Base-by-base conservation (phyloP, 1,140 invertebrate genomes). In the Pectinophora gossypiella region DNA sequence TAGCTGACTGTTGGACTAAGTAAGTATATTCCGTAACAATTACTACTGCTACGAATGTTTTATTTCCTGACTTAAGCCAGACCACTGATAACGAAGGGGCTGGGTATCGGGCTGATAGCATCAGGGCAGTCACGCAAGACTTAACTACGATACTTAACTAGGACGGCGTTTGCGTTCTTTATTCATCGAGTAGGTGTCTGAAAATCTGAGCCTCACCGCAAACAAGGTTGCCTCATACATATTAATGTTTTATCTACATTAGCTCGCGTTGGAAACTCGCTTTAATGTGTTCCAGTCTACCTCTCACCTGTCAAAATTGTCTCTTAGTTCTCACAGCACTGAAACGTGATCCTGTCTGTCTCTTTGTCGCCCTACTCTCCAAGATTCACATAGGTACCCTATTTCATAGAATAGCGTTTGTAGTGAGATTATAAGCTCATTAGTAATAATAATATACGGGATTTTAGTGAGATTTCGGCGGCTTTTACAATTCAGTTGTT, bases 201-300 rank as follows among this genome's bases (percentile, higher is more conserved):
- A 58, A 65, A 68, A 69, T 69, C 66, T 69, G 59, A 69, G 54
- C 59, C 36, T 54, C 32, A 18, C 61, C 62, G 51, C 59, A 65
- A 65, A 65, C 62, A 62, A 59, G 56, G 58, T 36, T 52, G 40
- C 19, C 61, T 76, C 76, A 77, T 80, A 72, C 76, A 80, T 80
- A 80, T 80, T 80, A 71, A 80, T 80, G 67, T 68, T 71, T 79
- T 75, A 75, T 77, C 70, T 74, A 74, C 72, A 77, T 74, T 74
- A 67, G 60, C 71, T 74, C 64, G 59, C 64, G 64, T 53, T 38
- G 46, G 62, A 54, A 62, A 64, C 62, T 56, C 57, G 60, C 55
- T 65, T 74, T 75, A 72, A 76, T 75, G 69, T 76, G 64, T 75
- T 71, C 58, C 59, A 63, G 70, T 64, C 65, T 72, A 54, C 65